Evolutionary conservation across 2,113 vertebrate genomes (phyloP).

Genomic region (Turnix velox): DNA sequence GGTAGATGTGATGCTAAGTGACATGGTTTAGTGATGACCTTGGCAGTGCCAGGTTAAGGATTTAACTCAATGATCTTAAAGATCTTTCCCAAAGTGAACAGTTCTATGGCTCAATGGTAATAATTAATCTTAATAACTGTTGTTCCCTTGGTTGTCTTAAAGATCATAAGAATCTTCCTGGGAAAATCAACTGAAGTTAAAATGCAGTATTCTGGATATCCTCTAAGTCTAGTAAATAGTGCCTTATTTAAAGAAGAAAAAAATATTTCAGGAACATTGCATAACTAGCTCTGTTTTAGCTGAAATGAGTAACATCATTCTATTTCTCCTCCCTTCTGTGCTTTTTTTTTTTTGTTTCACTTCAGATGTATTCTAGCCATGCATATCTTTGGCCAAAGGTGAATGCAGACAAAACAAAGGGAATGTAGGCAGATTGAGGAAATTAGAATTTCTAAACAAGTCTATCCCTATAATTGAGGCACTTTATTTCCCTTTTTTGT

Average conservation of each 20-base stretch:
- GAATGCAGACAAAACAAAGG: neutral
- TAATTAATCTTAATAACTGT: neutral
- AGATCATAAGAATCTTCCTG: neutral
- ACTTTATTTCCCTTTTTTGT: neutral
- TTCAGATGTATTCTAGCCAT: neutral
- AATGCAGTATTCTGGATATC: neutral
- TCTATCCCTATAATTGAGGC: neutral
- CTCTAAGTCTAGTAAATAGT: neutral
- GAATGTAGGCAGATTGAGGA: neutral
- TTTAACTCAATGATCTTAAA: neutral
- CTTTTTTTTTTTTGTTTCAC: neutral
- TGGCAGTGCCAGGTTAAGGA: neutral
- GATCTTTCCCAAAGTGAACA: neutral
- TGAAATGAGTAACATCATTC: neutral
- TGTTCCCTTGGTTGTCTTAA: neutral
- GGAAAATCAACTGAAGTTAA: neutral
- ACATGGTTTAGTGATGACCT: too few species aligned
- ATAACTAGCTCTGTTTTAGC: neutral
- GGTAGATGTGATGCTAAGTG: too few species aligned
- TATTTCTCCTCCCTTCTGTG: neutral
- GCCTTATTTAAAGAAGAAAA: neutral
- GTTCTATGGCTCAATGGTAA: neutral
- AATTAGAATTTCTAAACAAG: neutral
- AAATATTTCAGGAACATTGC: neutral
- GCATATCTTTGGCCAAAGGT: neutral